These are phyloP conservation scores for Coenonympha glycerion DNA, from an alignment of 2,888 invertebrate genomes.

Conservation along the genomic window DNA sequence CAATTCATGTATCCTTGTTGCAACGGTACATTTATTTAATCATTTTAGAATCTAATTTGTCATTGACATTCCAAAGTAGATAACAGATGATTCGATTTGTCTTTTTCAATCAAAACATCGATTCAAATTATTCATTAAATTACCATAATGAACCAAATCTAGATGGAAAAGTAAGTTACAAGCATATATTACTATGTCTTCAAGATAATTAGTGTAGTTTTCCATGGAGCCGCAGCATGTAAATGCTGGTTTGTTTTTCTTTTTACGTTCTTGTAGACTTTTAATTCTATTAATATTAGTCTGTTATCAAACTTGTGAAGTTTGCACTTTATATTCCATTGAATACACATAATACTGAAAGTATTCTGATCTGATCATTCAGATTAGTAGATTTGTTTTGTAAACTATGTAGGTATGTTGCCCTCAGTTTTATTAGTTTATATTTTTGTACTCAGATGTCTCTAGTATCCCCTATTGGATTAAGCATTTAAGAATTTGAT, in stretches of 20 bases:
- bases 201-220: neutral
- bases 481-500: too few species aligned
- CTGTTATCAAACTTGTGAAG: neutral
- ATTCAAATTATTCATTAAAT: conserved; percentile 14
- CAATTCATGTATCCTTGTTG: neutral
- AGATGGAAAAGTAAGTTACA: neutral
- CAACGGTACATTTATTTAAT: neutral
- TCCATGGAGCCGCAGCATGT: neutral
- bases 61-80: conserved; percentile 23
- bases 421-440: neutral
- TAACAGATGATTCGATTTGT: conserved; percentile 28
- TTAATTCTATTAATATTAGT: neutral
- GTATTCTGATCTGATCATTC: neutral
- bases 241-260: neutral
- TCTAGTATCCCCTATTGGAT: neutral
- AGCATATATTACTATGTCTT: neutral
- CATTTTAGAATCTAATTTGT: conserved; percentile 1
- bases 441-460: neutral
- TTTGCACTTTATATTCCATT: neutral
- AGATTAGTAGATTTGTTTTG: neutral
- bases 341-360: neutral
- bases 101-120: conserved; percentile 25
- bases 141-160: neutral
- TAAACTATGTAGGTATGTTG: neutral
- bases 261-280: neutral